A percentile compares a stretch with the other conserved stretches of the same genome.
phyloP scores from a whole-genome alignment of 2,888 invertebrate species.

The Hyppa rectilinea region DNA sequence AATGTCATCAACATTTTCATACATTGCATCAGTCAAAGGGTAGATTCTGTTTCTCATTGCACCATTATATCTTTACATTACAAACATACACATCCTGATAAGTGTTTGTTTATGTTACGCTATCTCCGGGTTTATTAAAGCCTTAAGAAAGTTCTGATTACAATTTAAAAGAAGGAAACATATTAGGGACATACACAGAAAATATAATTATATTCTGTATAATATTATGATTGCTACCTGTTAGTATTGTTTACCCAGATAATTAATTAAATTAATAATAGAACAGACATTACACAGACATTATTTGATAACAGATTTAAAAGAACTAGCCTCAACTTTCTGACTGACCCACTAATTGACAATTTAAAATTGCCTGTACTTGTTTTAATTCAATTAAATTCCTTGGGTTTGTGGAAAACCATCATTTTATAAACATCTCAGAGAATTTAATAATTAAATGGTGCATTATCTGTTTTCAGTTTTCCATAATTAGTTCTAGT shows the following conservation, averaged over 20 bases:
- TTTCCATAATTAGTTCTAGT: not conserved
- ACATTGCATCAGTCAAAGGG: conserved; percentile 48
- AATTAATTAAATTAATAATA: not conserved
- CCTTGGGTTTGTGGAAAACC: too few relatives aligned
- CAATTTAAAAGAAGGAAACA: too few relatives aligned
- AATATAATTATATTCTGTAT: too few relatives aligned
- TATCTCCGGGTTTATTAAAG: not conserved
- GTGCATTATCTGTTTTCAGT: too few relatives aligned
- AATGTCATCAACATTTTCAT: not conserved
- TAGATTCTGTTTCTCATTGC: conserved; percentile 32
- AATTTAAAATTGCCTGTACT: too few relatives aligned
- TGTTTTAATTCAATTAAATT: too few relatives aligned
- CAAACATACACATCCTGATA: conserved; percentile 11
- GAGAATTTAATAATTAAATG: not conserved
- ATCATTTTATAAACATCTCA: not conserved
- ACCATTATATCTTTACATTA: conserved; percentile 39
- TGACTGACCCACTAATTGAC: too few relatives aligned
- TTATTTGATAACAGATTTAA: not conserved
- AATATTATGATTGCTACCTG: not conserved
- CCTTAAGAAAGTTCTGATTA: not conserved
- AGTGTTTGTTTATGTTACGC: conserved; percentile 11
- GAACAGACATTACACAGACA: too few relatives aligned
- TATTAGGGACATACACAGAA: too few relatives aligned
- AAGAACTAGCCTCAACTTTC: too few relatives aligned
- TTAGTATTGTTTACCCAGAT: not conserved